These are phyloP conservation scores for Drosophila lacicola DNA, from an alignment of 2,888 invertebrate genomes.

Conservation along the genomic window DNA sequence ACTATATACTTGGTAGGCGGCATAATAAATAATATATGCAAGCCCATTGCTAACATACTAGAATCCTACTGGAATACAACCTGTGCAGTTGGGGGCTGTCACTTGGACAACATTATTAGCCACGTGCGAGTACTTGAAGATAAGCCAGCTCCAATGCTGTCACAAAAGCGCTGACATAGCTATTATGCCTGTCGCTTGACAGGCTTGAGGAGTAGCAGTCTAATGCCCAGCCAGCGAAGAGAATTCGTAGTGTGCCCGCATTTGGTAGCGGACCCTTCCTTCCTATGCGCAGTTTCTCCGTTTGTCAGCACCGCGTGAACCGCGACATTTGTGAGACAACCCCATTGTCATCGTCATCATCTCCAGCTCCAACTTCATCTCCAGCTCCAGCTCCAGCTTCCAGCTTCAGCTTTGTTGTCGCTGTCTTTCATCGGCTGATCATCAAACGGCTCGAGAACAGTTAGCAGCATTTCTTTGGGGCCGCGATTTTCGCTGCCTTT, in stretches of 20 bases:
- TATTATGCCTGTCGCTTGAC: background rate
- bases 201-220: background rate
- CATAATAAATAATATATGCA: too few species aligned
- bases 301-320: conserved; percentile 30
- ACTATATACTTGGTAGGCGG: too few species aligned
- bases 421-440: conserved; percentile 66
- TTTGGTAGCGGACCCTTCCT: conserved; percentile 2
- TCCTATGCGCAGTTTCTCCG: conserved; percentile 1
- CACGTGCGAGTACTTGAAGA: too few species aligned
- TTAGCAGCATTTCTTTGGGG: conserved; percentile 48
- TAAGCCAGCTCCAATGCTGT: background rate
- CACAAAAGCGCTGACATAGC: background rate
- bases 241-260: conserved; percentile 7
- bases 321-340: conserved; percentile 35
- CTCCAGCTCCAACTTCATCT: conserved; percentile 4
- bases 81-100: background rate
- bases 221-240: background rate
- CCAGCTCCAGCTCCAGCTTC: conserved; percentile 14
- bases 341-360: conserved; percentile 27
- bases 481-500: background rate
- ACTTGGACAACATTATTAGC: background rate
- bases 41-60: too few species aligned
- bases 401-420: conserved; percentile 10
- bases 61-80: too few species aligned
- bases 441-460: conserved; percentile 72